These are phyloP conservation scores for Temnothorax longispinosus DNA, from an alignment of 1,140 invertebrate genomes.

Conservation along the genomic window DNA sequence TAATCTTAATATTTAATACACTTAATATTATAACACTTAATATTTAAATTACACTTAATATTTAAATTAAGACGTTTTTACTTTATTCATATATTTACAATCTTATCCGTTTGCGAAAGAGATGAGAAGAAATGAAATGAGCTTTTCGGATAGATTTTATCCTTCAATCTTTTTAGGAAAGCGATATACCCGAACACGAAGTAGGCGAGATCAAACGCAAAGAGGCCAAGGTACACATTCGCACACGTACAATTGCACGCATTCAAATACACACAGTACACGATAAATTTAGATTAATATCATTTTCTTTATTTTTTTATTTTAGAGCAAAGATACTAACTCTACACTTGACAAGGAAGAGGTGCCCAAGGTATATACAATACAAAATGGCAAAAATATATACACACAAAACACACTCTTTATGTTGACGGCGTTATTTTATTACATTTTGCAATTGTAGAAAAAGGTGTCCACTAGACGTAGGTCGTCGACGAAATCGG, in stretches of 20 bases:
- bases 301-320: constrained; percentile 42
- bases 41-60: background rate
- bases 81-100: background rate
- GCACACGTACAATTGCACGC: background rate
- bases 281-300: background rate
- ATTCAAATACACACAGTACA: background rate
- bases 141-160: constrained; percentile 5
- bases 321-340: constrained; percentile 66
- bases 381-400: background rate
- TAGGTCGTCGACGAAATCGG: constrained; percentile 62
- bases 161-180: constrained; percentile 48
- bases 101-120: background rate
- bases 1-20: background rate
- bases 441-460: constrained; percentile 56
- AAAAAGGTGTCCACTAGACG: constrained; percentile 55
- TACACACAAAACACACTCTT: background rate
- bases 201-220: constrained; percentile 36
- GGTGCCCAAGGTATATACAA: constrained; percentile 63
- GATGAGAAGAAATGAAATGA: background rate
- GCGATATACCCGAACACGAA: constrained; percentile 45
- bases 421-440: background rate
- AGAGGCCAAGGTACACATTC: constrained; percentile 53
- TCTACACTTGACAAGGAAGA: constrained; percentile 60
- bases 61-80: background rate
- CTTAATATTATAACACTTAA: background rate